Evolutionary conservation across 2,888 invertebrate species (phyloP).

Genomic region (Amphipoea oculea): DNA sequence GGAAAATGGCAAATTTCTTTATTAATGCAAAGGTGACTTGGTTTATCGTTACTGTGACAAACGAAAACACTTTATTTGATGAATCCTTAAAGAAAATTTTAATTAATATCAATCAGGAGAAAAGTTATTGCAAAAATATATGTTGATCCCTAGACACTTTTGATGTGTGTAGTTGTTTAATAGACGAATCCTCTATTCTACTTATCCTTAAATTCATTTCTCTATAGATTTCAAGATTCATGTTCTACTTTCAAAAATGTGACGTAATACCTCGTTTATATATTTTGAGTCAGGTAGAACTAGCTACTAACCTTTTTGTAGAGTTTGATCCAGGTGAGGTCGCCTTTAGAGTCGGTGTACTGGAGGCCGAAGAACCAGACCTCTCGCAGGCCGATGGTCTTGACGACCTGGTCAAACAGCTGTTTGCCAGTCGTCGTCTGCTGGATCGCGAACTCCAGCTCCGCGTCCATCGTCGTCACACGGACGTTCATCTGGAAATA

Average conservation of each 20-base stretch:
- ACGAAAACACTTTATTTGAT: no score
- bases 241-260: neutral
- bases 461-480: conserved; percentile 99
- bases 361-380: conserved; percentile 99
- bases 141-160: no score
- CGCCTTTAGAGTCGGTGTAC: conserved; percentile 99
- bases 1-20: no score
- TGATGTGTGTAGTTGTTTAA: conserved; percentile 15
- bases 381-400: conserved; percentile 99
- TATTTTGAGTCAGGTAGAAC: conserved; percentile 3
- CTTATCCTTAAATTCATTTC: conserved; percentile 4
- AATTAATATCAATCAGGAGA: no score
- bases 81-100: no score
- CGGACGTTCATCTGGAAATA: conserved; percentile 98
- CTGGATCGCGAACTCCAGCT: conserved; percentile 99
- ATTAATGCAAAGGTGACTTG: no score
- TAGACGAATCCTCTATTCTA: neutral
- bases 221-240: neutral
- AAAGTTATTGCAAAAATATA: no score
- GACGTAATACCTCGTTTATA: neutral
- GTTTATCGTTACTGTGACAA: no score
- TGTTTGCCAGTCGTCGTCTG: conserved; percentile 99
- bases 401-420: conserved; percentile 99
- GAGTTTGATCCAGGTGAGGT: conserved; percentile 99
- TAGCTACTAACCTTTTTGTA: conserved; percentile 97